These are phyloP conservation scores for Tenodera sinensis DNA, from an alignment of 2,888 invertebrate species.

Conservation along the genomic window DNA sequence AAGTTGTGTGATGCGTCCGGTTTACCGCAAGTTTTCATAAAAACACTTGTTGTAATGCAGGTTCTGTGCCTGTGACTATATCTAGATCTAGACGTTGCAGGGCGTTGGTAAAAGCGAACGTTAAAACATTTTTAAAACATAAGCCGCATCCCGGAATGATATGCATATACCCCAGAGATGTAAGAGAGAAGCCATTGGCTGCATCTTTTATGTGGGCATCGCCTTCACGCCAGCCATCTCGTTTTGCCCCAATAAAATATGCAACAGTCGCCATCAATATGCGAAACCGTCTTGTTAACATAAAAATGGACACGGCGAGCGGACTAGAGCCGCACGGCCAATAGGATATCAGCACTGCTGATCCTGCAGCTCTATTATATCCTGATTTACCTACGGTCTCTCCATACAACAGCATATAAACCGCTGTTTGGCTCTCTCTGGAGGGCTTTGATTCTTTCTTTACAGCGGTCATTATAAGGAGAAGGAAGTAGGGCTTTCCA, in stretches of 20 bases:
- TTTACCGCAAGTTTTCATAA: no score
- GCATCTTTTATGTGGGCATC: background rate
- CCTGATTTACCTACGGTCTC: constrained; percentile 14
- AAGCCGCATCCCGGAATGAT: background rate
- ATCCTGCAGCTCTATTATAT: constrained; percentile 2
- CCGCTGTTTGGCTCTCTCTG: constrained; percentile 2
- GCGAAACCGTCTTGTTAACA: background rate
- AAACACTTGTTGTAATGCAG: no score
- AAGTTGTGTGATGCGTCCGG: no score
- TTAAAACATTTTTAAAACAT: background rate
- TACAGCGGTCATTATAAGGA: constrained; percentile 17
- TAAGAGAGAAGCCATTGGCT: background rate
- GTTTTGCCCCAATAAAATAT: background rate
- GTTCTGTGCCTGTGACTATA: no score
- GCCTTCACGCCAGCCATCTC: no score
- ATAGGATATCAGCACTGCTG: constrained; percentile 9
- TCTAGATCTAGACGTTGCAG: no score
- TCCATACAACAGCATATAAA: constrained; percentile 16
- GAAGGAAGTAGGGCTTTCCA: no score
- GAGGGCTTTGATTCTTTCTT: constrained; percentile 16
- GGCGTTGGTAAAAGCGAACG: background rate
- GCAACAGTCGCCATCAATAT: background rate
- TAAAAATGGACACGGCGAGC: background rate
- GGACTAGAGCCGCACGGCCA: background rate
- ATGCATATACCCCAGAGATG: background rate